Percentiles rank a stretch among this genome's conserved stretches.
phyloP scores from a whole-genome alignment of 2,797 vertebrate genomes.

The Pristis pectinata region DNA sequence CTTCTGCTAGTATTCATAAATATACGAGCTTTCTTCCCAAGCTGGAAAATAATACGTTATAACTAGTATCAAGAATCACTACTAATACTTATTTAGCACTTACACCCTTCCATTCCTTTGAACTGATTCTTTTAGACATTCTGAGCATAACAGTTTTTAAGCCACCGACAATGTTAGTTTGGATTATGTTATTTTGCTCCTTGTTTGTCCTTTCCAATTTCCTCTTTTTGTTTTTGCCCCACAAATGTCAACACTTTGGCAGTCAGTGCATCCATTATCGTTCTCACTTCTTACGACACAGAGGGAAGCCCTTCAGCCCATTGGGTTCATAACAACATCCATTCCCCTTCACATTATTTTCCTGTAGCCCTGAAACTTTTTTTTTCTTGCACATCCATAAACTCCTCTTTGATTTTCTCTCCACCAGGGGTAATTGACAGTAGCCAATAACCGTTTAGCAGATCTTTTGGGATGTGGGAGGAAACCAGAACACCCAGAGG shows the following conservation, averaged over 20 bases:
- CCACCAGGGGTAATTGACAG: no score
- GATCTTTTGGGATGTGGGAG: no score
- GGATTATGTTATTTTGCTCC: background rate
- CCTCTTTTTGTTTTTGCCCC: background rate
- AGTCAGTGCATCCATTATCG: background rate
- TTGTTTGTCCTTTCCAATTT: background rate
- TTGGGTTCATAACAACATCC: no score
- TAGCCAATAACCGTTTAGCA: no score
- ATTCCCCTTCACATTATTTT: no score
- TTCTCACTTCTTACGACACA: no score
- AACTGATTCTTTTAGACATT: background rate
- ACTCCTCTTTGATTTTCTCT: no score
- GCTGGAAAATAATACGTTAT: background rate
- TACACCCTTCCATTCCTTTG: background rate
- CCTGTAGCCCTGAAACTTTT: no score
- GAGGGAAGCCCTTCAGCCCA: no score
- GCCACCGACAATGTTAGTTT: background rate
- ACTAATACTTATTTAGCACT: background rate
- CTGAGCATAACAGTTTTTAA: background rate
- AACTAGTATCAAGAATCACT: background rate
- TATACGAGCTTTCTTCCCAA: background rate
- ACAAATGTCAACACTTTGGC: background rate
- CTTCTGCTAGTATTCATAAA: background rate
- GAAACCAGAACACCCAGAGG: no score
- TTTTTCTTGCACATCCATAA: no score